Evolutionary conservation across 2,888 invertebrate genomes (phyloP), one percentile per base, ranked within the genome.

Genomic region (Xestia sexstrigata): DNA sequence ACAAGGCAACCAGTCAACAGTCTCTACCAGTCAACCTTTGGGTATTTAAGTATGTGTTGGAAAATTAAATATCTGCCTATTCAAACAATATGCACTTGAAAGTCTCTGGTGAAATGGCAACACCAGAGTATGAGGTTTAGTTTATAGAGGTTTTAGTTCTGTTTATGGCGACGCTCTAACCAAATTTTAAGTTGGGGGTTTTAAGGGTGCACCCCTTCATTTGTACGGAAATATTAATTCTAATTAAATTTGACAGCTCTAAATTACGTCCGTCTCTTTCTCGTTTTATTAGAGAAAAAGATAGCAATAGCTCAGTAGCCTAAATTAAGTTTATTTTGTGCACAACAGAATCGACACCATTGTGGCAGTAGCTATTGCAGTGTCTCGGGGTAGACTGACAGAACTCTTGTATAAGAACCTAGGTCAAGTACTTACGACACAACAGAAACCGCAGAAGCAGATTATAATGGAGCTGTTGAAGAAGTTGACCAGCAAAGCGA

Each of bases 391-490:
- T 7, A 8, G 35, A 35, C 35, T 5, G 39, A n/a, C 2, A 58
- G 39, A 60, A 49, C 20, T 39, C 8, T 66, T 11, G n/a, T 39
- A n/a, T 70, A 66, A n/a, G 1, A 42, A 26, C 13, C 5, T 15
- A 65, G 15, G 15, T 42, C 17, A 42, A 2, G 20, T 83, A 91
- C 92, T 90, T 84, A 94, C 93, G n/a, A 93, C 90, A 84, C 91
- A 90, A 74, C 93, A 93, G 77, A 93, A 93, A 20, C 93, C 93
- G 75, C 93, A 93, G 81, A 90, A 93, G 82, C 92, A 93, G 62
- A 95, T 93, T 0, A 95, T 94, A 30, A 95, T 90, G 0, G 95
- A 94, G 60, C 95, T 94, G 79, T 94, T 94, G 74, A 95, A 87
- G 85, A 95, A 95, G 79, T 95, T 95, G 13, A 95, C 89, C 0